Base-by-base conservation (phyloP, 2,888 invertebrate genomes). In the Aporophyla lueneburgensis region DNA sequence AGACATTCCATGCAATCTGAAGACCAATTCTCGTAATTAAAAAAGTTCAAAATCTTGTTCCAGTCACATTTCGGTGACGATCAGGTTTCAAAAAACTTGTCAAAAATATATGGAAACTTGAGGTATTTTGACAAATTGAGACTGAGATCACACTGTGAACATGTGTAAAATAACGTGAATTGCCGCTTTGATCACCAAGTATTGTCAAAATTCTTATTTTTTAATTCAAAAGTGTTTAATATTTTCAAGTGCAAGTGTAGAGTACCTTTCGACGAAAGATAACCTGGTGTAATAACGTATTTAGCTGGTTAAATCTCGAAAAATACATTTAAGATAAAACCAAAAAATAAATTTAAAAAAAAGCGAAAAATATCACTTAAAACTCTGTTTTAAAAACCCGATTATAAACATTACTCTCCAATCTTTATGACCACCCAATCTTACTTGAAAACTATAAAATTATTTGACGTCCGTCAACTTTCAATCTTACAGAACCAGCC, bases 391-490 rank as follows among this genome's bases (percentile, higher is more conserved):
- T 3, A 33, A 33, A 33, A 12, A 53, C 9, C 49, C 40, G 21
- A 58, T 65, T 51, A n/a, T 0, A 63, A 56, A 40, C 24, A 40
- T 70, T 70, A n/a, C 40, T 51, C 33, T 51, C n/a, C 10, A 24
- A 58, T 61, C 81, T 81, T 73, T 70, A 81, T 40, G 40, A 56
- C 49, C 56, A 14, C 12, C 19, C 59, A 58, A 74, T 71, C 54
- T 84, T 69, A 19, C 40, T 27, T 54, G 58, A 69, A 83, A 86
- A 80, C 82, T 65, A 79, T 86, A 78, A 86, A 88, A 83, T 86
- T 76, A 84, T 83, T 79, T 79, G 81, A 78, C 67, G 79, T 78
- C 85, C 69, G 54, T 85, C 76, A 77, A 62, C n/a, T 71, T 86
- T 74, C 78, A 79, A 81, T 80, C 74, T 78, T 58, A 71, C 75